phyloP scores from a whole-genome alignment of 2,888 invertebrate genomes.

The Agonopterix subpropinquella region DNA sequence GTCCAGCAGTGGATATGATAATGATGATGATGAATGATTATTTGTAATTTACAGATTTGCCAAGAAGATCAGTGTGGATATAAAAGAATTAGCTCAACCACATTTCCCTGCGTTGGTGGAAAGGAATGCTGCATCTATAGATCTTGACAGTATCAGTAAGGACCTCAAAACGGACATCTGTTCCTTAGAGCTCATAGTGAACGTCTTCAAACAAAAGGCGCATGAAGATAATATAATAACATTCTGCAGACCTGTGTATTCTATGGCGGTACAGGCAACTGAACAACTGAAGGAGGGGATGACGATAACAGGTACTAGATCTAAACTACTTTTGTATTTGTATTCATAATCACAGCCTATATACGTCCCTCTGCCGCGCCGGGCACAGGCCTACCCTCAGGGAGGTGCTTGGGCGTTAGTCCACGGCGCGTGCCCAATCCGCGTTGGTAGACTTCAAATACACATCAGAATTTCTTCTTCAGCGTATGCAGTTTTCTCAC shows the following conservation, averaged over 20 bases:
- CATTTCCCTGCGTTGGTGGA: constrained; percentile 51
- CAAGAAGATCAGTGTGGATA: constrained; percentile 53
- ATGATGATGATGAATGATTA: too few species aligned
- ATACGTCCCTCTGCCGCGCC: too few species aligned
- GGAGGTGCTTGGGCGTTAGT: too few species aligned
- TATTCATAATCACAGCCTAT: too few species aligned
- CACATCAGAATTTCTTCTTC: too few species aligned
- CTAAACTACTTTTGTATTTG: neutral
- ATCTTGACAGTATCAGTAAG: constrained; percentile 33
- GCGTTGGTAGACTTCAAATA: too few species aligned
- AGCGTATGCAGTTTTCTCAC: too few species aligned
- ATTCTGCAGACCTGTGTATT: constrained; percentile 84
- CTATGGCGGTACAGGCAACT: constrained; percentile 80
- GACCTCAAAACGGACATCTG: constrained; percentile 77
- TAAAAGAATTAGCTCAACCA: constrained; percentile 55
- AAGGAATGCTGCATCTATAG: constrained; percentile 29
- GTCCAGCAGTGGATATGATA: too few species aligned
- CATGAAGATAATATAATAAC: constrained; percentile 84
- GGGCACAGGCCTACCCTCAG: too few species aligned
- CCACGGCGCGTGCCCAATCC: too few species aligned
- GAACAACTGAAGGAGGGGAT: constrained; percentile 79
- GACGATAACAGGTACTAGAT: constrained; percentile 74
- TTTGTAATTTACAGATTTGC: constrained; percentile 48
- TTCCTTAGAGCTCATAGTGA: constrained; percentile 81
- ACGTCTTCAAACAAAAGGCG: constrained; percentile 81